phyloP scores from a whole-genome alignment of 2,113 vertebrate genomes.

The Balaeniceps rex region DNA sequence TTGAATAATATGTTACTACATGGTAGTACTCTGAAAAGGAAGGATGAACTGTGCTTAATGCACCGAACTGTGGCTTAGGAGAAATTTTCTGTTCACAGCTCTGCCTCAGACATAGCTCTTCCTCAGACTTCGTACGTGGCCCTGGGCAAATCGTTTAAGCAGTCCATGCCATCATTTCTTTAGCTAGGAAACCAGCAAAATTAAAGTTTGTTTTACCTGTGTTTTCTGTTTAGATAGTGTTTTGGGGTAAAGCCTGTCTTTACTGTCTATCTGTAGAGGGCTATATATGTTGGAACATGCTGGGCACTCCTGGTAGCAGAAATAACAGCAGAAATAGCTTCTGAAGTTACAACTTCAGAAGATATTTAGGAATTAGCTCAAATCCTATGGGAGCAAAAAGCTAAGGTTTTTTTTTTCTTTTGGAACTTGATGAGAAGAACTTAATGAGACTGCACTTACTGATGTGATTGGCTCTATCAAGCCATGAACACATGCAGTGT shows the following conservation, averaged over 20 bases:
- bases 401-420: neutral
- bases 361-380: constrained; percentile 38
- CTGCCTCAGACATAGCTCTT: neutral
- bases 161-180: neutral
- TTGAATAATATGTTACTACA: neutral
- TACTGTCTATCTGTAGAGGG: neutral
- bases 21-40: neutral
- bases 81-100: neutral
- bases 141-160: neutral
- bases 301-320: neutral
- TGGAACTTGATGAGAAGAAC: neutral
- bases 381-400: neutral
- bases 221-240: neutral
- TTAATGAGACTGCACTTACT: neutral
- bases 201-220: neutral
- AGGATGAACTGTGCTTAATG: neutral
- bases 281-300: neutral
- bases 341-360: neutral
- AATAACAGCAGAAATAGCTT: neutral
- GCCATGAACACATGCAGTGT: neutral
- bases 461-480: neutral
- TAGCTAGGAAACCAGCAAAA: neutral
- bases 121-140: neutral
- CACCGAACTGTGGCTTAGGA: neutral
- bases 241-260: neutral